Percentiles rank a stretch among this genome's conserved stretches.
Conservation (phyloP, 2,113 vertebrate species). For the Amazona guildingii region DNA sequence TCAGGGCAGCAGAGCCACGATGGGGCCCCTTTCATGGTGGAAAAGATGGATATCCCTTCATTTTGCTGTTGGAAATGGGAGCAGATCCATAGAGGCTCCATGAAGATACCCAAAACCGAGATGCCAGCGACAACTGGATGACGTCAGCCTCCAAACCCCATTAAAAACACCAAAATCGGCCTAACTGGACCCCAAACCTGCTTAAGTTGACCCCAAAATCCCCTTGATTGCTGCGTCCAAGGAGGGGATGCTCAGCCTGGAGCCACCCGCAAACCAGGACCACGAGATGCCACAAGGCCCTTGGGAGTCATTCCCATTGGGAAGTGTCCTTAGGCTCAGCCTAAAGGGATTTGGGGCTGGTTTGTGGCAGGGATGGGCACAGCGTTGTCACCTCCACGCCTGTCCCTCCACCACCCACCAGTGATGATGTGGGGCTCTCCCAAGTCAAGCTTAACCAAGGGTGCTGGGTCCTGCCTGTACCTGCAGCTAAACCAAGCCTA, state of each 20-base stretch:
- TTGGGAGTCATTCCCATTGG: rapidly evolving
- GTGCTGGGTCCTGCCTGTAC: background rate
- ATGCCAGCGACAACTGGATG: rapidly evolving
- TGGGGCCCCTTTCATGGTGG: background rate
- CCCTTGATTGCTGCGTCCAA: background rate
- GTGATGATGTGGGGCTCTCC: rapidly evolving
- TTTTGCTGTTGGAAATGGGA: background rate
- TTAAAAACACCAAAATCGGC: background rate
- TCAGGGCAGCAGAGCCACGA: background rate
- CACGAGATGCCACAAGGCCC: background rate
- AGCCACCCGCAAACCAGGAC: background rate
- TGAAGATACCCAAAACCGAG: rapidly evolving
- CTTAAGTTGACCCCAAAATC: background rate
- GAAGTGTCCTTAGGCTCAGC: background rate
- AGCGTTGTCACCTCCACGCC: background rate
- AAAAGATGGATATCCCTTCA: background rate
- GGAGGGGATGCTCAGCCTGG: background rate
- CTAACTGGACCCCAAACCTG: background rate
- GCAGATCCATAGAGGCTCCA: background rate
- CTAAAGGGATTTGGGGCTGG: background rate
- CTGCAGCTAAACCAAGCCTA: background rate
- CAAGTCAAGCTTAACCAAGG: background rate
- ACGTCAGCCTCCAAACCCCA: background rate
- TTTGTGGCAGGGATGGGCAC: background rate
- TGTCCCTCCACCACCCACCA: background rate